phyloP scores from a whole-genome alignment of 1,140 invertebrate genomes.

The Cydia splendana region DNA sequence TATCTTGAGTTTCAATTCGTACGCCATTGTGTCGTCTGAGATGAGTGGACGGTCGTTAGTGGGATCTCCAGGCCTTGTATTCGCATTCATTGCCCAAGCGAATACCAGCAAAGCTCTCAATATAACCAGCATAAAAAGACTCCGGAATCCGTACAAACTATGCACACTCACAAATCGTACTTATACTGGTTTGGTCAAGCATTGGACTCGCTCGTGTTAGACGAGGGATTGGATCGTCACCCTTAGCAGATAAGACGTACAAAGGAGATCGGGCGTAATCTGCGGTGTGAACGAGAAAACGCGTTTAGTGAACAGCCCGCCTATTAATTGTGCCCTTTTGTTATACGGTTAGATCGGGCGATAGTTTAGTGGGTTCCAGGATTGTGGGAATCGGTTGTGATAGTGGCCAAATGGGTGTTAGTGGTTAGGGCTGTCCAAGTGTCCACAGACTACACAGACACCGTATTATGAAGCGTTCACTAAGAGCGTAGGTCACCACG shows the following conservation, averaged over 20 bases:
- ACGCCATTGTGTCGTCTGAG: slow-evolving; percentile 65
- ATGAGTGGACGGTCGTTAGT: slow-evolving; percentile 75
- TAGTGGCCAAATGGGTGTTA: slow-evolving; percentile 5
- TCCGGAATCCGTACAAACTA: not conserved
- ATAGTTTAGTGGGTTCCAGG: slow-evolving; percentile 8
- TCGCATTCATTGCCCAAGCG: not conserved
- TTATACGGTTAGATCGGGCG: slow-evolving; percentile 9
- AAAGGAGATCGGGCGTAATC: slow-evolving; percentile 31
- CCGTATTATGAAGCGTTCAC: no score
- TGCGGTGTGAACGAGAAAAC: slow-evolving; percentile 9
- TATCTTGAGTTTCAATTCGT: slow-evolving; percentile 73
- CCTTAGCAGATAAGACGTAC: slow-evolving; percentile 32
- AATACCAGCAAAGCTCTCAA: not conserved
- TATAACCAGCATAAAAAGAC: not conserved
- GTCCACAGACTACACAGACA: no score
- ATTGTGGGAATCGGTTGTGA: slow-evolving; percentile 12
- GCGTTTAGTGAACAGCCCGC: slow-evolving; percentile 25
- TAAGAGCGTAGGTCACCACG: no score
- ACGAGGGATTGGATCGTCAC: not conserved
- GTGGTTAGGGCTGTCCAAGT: not conserved
- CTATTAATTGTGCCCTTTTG: slow-evolving; percentile 31
- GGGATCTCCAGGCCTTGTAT: slow-evolving; percentile 51
- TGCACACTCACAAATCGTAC: not conserved
- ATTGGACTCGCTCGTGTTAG: not conserved
- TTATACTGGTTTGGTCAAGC: not conserved